Base-by-base conservation (phyloP, 2,888 invertebrate genomes). In the Scaptodrosophila latifasciaeformis region DNA sequence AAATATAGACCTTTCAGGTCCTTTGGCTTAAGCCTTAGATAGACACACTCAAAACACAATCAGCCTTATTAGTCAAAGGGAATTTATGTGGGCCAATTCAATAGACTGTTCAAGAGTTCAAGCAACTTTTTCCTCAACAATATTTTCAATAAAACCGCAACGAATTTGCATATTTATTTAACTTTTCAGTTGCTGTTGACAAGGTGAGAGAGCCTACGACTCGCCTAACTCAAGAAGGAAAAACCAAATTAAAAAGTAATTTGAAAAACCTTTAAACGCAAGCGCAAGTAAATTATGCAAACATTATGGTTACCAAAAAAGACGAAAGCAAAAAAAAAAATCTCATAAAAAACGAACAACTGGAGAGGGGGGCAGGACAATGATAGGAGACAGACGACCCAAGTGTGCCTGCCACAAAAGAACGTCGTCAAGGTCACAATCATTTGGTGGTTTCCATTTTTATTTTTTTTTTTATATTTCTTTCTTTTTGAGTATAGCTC, bases 151-250 rank as follows among this genome's bases (percentile, higher is more conserved):
- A 65, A 65, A 74, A 62, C 57, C 29, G 46, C 21, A 30, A 34
- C n/a, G 65, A 78, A 80, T 75, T 74, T 74, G 77, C 74, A 74
- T 74, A 77, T 74, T 77, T 74, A 80, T 74, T 67, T 65, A 70
- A 62, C 43, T n/a, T 61, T 50, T 62, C 48, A 53, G 56, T 45
- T 65, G 57, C 19, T 51, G 6, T 13, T 44, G 44, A 10, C 17
- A 42, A 27, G 57, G 60, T 67, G 17, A 37, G 9, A 27, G 9
- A 18, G 12, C 24, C 9, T 34, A 17, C 29, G n/a, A n/a, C n/a
- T 2, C 19, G 53, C 37, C 69, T 70, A 80, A 76, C 69, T 74
- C 67, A 71, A 70, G 63, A 55, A 75, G 81, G 81, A 70, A 76
- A 63, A 60, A 63, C 67, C 78, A 76, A 81, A 76, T 81, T 76